A percentile compares a stretch with the other conserved stretches of the same genome.
These are phyloP conservation scores for Pipistrellus pipistrellus DNA, from an alignment of 2,797 vertebrate genomes.

Conservation along the genomic window DNA sequence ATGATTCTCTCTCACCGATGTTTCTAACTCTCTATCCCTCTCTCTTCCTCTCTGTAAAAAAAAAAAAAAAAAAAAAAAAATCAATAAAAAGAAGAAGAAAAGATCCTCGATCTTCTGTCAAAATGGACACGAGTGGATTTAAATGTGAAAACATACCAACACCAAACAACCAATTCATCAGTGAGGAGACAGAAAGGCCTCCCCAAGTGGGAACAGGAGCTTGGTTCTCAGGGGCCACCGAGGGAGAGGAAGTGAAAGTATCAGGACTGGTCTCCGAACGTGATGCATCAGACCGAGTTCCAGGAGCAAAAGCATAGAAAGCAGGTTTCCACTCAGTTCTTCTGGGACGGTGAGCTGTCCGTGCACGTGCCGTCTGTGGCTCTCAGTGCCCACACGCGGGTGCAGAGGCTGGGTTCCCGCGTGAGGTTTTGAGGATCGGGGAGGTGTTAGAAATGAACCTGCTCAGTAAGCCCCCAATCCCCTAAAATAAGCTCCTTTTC, in stretches of 20 bases:
- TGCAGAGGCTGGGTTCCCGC: not conserved
- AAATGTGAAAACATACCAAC: constrained; percentile 7
- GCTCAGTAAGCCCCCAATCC: not conserved
- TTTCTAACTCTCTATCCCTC: no score
- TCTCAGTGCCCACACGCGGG: not conserved
- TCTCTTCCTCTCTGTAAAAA: no score
- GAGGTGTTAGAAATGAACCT: not conserved
- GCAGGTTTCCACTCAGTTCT: not conserved
- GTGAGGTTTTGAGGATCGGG: not conserved
- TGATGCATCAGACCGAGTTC: not conserved
- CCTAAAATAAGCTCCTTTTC: constrained; percentile 33
- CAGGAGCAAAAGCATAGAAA: not conserved
- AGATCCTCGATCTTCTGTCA: not conserved
- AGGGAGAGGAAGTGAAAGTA: not conserved
- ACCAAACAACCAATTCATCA: not conserved
- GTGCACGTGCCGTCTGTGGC: not conserved
- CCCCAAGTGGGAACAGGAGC: not conserved
- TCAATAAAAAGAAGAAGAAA: no score
- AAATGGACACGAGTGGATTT: not conserved
- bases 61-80: no score
- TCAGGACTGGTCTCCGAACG: not conserved
- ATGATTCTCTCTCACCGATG: no score
- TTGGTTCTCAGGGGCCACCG: constrained; percentile 18
- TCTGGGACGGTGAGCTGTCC: not conserved
- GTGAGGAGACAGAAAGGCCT: not conserved